Base-by-base conservation (phyloP, 1,140 invertebrate genomes). In the Lycorma delicatula region DNA sequence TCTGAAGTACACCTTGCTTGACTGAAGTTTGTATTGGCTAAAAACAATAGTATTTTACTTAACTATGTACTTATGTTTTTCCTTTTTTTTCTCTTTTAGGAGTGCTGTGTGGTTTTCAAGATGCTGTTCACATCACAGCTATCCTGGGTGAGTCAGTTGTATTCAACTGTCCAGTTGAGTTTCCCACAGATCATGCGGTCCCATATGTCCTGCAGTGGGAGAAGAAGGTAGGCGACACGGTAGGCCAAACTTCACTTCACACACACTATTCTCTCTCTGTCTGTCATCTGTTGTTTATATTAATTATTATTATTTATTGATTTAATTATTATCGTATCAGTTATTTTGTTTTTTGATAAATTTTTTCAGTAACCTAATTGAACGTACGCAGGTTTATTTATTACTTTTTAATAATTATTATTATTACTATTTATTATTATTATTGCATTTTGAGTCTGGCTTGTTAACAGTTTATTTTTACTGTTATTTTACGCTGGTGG, bases 131-230 rank as follows among this genome's bases (percentile, higher is more conserved):
- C 79, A 92, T 93, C 80, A 94, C 91, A 69, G 92, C 92, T 61
- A 94, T 93, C 74, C 80, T 94, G 68, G 93, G 92, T 68, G 91
- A 95, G 77, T 92, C 89, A 67, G 91, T 95, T 73, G 87, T 95
- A 70, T 91, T 97, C 80, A 93, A 93, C 77, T 97, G 93, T 78
- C 89, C 91, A 76, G 90, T 97, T 75, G 90, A 93, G 74, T 95
- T 93, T 77, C 92, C 92, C 64, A 89, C 90, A 73, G 88, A 90
- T 76, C 86, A 92, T 74, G 87, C 89, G 68, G 90, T 93, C 76
- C 91, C 92, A 74, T 95, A 95, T 79, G 91, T 95, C 77, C 85
- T 95, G 72, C 91, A 95, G 81, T 97, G 93, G 93, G 89, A 93
- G 84, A 95, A 94, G 85, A 92, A 93, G 86, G 91, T 93, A 87